Evolutionary conservation across 23 tunicate genomes (phyloP).

Genomic region (Phallusia fumigata): DNA sequence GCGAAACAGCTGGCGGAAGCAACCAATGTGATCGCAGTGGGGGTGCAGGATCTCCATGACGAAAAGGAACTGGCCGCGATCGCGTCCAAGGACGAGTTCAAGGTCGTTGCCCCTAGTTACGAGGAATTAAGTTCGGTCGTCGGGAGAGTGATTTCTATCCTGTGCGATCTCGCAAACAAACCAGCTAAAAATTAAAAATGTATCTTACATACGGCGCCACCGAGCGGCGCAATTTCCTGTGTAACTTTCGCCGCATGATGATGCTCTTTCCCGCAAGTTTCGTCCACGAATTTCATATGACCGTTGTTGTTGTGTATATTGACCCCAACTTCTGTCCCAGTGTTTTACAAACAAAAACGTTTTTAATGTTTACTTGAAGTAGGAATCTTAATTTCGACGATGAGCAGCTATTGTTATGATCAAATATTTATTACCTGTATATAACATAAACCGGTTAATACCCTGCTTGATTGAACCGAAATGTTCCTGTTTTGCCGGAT

Average conservation of each 20-base stretch:
- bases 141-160: background rate
- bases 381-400: no score
- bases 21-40: conserved; percentile 33
- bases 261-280: no score
- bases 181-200: background rate
- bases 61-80: background rate
- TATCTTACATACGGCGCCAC: background rate
- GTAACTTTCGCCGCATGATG: background rate
- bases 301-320: no score
- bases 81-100: conserved; percentile 10
- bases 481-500: no score
- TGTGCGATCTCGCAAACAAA: background rate
- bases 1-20: background rate
- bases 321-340: no score
- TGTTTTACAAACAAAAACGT: no score
- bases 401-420: no score
- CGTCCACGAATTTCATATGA: no score
- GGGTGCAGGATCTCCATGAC: background rate
- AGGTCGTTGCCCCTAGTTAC: conserved; percentile 26
- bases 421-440: no score
- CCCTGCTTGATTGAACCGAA: no score
- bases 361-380: no score
- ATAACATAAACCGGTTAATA: no score
- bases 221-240: background rate
- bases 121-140: background rate